Evolutionary conservation across 2,888 invertebrate genomes (phyloP), one percentile per base, ranked within the genome.

Genomic region (Hipparchia sbordonii): DNA sequence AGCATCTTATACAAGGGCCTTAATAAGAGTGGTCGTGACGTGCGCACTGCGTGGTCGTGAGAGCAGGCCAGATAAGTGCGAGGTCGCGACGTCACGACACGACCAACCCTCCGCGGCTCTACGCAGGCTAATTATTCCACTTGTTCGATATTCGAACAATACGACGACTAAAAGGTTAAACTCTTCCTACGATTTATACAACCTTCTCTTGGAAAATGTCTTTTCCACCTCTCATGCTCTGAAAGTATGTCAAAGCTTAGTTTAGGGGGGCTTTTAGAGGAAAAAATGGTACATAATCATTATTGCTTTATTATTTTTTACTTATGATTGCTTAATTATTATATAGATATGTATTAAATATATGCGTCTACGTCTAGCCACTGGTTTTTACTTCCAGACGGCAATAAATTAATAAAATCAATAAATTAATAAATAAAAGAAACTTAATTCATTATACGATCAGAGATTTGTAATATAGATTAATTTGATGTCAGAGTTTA

Each of bases 21-120:
- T 87, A 88, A 86, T 84, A 85, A 86, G 85, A 85, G 84, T 84
- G 80, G 80, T 90, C 90, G 90, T 91, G 92, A 88, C 80, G 78
- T 76, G 82, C 82, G 85, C 85, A 84, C 87, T 86, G 90, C 89
- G 89, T 88, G 87, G 86, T 92, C 92, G 92, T 92, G 92, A 91
- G 90, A 89, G 86, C 87, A 85, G 84, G 82, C 82, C 84, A 90
- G 91, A 92, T 92, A 91, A 91, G 88, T 90, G 86, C 89, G 89
- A 89, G 91, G 92, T 92, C 92, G 91, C 86, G 79, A 80, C 85
- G 87, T 86, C 89, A 89, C 87, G 90, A 89, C 82, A 78, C 80
- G 69, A 69, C 79, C 80, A 81, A 77, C 80, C 79, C 84, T 78
- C 76, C 76, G 76, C 77, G 77, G 76, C 75, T 74, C 77, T 77